Percentiles rank a stretch among this genome's conserved stretches.
Conservation (phyloP, 2,888 invertebrate species). For the Andrena flavipes region DNA sequence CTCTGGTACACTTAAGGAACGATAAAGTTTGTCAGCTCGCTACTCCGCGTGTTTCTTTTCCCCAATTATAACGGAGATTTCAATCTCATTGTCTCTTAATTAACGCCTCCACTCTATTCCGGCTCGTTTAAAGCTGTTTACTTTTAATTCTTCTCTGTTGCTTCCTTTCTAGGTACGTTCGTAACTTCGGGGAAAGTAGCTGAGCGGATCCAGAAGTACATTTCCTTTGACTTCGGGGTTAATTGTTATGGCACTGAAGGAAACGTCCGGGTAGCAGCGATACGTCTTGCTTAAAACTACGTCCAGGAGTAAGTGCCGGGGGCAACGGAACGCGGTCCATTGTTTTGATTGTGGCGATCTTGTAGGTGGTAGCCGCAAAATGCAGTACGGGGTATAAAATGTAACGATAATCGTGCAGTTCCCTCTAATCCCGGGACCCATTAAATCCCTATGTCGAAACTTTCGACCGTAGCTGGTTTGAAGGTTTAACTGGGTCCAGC, state of each 20-base stretch:
- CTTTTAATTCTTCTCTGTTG: not conserved
- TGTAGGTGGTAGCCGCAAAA: conserved; percentile 47
- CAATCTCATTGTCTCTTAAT: no score
- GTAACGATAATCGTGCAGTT: conserved; percentile 58
- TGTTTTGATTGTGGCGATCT: conserved; percentile 49
- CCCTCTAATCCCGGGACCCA: conserved; percentile 46
- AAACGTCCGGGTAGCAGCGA: conserved; percentile 2
- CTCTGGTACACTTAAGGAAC: no score
- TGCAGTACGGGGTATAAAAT: conserved; percentile 47
- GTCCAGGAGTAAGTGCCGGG: conserved; percentile 26
- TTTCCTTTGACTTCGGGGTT: conserved; percentile 12
- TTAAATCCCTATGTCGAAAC: conserved; percentile 53
- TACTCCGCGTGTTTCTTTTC: no score
- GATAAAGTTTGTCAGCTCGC: no score
- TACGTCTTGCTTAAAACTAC: conserved; percentile 47
- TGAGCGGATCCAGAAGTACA: not conserved
- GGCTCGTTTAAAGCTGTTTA: not conserved
- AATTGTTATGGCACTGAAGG: conserved; percentile 23
- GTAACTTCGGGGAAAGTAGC: not conserved
- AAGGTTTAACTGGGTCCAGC: conserved; percentile 28
- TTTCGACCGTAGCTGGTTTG: conserved; percentile 31
- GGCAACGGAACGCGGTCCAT: conserved; percentile 36
- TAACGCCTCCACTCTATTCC: no score
- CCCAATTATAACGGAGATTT: no score
- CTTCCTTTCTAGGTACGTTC: not conserved